Evolutionary conservation across 2,113 vertebrate species (phyloP).

Genomic region (Corythornis cristatus): DNA sequence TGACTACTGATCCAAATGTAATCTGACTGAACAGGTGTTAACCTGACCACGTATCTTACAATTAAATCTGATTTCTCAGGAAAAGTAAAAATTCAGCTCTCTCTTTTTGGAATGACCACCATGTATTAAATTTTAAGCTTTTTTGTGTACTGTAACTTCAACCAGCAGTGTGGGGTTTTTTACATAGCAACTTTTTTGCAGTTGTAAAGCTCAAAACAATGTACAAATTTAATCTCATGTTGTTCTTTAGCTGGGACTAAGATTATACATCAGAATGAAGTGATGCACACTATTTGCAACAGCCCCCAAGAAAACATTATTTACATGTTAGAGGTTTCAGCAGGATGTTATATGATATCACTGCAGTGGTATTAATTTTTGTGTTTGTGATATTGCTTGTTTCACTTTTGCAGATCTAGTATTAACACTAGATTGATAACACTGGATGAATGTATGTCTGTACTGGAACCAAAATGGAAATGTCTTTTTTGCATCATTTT

Average conservation of each 20-base stretch:
- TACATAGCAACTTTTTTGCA: neutral
- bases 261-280: neutral
- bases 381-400: neutral
- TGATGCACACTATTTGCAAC: neutral
- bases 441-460: neutral
- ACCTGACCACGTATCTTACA: neutral
- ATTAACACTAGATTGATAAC: neutral
- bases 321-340: neutral
- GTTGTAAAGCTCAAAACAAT: neutral
- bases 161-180: neutral
- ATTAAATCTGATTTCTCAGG: neutral
- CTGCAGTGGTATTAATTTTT: neutral
- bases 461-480: neutral
- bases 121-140: neutral
- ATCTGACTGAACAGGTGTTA: neutral
- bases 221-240: neutral
- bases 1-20: neutral
- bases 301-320: neutral
- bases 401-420: neutral
- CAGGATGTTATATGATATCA: rapidly evolving
- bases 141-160: neutral
- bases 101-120: neutral
- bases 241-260: neutral
- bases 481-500: neutral
- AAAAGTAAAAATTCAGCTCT: neutral